Base-by-base conservation (phyloP, 2,797 vertebrate species). In the Spizella passerina region DNA sequence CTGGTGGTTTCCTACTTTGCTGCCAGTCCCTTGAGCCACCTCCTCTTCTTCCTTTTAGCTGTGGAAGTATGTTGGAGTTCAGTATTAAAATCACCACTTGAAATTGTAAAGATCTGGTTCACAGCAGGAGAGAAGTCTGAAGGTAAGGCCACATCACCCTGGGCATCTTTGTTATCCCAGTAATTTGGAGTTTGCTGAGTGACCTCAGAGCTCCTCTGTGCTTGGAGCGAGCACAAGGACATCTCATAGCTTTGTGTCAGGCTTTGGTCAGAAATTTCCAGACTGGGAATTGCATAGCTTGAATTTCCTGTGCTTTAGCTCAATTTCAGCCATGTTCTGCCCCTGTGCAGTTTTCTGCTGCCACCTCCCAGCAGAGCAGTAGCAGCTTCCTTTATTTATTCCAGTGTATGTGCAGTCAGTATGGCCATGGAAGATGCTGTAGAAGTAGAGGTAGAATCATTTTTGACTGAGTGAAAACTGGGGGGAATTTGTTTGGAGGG, bases 41-140 rank as follows among this genome's bases (percentile, higher is more conserved):
- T 82, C 53, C 56, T 86, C 34, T 82, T 66, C 75, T 80, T 81
- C 82, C 83, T 87, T 91, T 64, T 77, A 85, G 64, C 64, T 93
- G 79, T 93, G 79, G 43, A 87, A 83, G 47, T 43, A 24, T 26
- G 71, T 69, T 87, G 57, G 57, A 68, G 86, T 90, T 90, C 85
- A 59, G 38, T 81, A 22, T 82, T 91, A 39, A 91, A 79, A 82
- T 68, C 84, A 69, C 43, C 57, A 20, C 63, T 72, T 93, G 82
- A 88, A 69, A 69, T 38, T 53, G 44, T 90, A 57, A 78, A 75
- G 77, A n/a, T 78, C 34, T 88, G 56, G 19, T 65, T 95, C 68
- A 21, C 53, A 88, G 57, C 87, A 93, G 87, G 87, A 83, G 36
- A 71, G 68, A 30, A 82, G 47, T 29, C 53, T 85, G 84, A 76